These are phyloP conservation scores for Elegia similella DNA, from an alignment of 2,888 invertebrate genomes.

Conservation along the genomic window DNA sequence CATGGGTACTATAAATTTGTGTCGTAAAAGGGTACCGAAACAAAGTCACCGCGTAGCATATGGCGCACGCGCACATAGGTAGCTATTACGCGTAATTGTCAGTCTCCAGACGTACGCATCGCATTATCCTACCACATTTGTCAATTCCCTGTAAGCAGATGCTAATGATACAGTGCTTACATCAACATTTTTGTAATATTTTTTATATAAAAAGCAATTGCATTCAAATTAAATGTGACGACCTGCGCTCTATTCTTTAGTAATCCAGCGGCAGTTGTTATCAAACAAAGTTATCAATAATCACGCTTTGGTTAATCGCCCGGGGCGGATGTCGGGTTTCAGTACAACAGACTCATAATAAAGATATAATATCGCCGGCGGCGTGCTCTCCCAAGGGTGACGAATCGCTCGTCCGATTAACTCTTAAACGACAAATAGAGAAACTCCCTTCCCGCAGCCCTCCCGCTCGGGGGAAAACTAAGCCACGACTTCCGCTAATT, in stretches of 20 bases:
- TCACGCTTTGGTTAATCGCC: constrained; percentile 72
- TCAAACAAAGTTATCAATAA: constrained; percentile 76
- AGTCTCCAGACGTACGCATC: constrained; percentile 48
- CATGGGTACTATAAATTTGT: constrained; percentile 55
- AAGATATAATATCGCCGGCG: constrained; percentile 74
- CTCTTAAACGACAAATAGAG: constrained; percentile 82
- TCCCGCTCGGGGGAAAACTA: constrained; percentile 71
- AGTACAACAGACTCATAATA: constrained; percentile 67
- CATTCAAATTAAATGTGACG: neutral
- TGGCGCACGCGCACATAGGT: constrained; percentile 44
- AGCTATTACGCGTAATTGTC: constrained; percentile 71
- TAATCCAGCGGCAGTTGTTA: constrained; percentile 24
- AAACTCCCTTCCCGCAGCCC: constrained; percentile 72
- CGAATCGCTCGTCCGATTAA: constrained; percentile 80
- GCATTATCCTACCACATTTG: constrained; percentile 63
- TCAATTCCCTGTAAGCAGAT: constrained; percentile 56
- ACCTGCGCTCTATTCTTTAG: constrained; percentile 26
- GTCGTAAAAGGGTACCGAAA: constrained; percentile 67
- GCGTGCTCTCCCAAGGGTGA: constrained; percentile 75
- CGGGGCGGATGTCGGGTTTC: constrained; percentile 50
- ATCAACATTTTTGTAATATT: constrained; percentile 8
- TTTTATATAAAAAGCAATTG: neutral
- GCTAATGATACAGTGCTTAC: constrained; percentile 57
- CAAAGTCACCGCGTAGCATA: constrained; percentile 63
- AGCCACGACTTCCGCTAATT: constrained; percentile 81